Evolutionary conservation across 2,797 vertebrate genomes (phyloP), one percentile per base, ranked within the genome.

Genomic region (Neosalanx taihuensis): DNA sequence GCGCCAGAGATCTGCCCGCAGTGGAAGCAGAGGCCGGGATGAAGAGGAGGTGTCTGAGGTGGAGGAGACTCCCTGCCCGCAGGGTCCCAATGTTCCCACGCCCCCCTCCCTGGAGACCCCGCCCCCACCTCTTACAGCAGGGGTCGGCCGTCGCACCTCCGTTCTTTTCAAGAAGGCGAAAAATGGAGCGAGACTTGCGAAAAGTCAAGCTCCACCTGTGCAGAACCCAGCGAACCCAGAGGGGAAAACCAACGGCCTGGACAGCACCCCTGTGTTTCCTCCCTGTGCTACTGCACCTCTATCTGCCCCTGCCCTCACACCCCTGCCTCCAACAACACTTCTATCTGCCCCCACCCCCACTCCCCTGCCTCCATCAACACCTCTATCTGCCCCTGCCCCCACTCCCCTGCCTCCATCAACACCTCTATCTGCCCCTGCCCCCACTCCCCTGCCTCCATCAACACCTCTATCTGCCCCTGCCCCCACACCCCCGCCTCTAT

Each of bases 161-260:
- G 88, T 98, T 66, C 91, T 97, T 60, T 97, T 97, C 76, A 98
- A 93, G 86, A 99, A 98, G 84, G 95, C 96, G 41, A 97, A 95
- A 89, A 98, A 97, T 0, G 96, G 96, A 10, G 88, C 91, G 20
- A 92, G 96, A 71, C 81, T 91, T 64, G 90, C 87, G 5, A 93
- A 92, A 73, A 91, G 81, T 67, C 92, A 93, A 62, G 91, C 92
- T 0, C 77, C 89, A 3, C 79, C 89, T 0, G 79, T 92, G 76
- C 93, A 94, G 76, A 95, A 95, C 0, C 89, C 92, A 29, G 93
- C 93, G 83, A 62, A 71, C 3, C 23, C 76, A 0, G 93, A 94
- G 69, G 89, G 74, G 2, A 84, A 86, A 79, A 72, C 72, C 62
- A 88, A 87, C 0, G 84, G 88, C 20, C 56, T 89, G 70, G 85